Conservation (phyloP, 2,888 invertebrate species). For the Meteorus colon region DNA sequence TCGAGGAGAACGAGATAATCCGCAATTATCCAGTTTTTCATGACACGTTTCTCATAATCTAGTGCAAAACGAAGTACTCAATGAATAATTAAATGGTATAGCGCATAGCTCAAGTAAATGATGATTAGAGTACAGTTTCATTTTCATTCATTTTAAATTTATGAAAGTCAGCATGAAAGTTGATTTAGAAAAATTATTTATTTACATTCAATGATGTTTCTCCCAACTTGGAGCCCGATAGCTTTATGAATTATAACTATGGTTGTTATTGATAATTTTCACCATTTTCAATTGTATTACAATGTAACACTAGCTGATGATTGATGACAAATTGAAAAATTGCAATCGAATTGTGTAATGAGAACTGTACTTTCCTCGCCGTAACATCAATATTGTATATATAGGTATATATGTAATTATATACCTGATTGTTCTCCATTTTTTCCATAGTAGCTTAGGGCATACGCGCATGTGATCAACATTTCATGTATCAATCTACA, state of each 20-base stretch:
- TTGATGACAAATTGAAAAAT: not conserved
- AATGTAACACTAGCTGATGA: not conserved
- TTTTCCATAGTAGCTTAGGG: not conserved
- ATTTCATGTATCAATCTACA: not conserved
- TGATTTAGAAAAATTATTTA: not conserved
- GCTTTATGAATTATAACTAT: not conserved
- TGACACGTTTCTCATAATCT: not conserved
- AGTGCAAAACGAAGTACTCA: slow-evolving; percentile 1
- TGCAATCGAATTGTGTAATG: not conserved
- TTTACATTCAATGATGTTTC: not conserved
- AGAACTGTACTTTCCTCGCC: not conserved
- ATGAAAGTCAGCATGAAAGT: not conserved
- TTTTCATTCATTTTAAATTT: not conserved
- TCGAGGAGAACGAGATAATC: not conserved
- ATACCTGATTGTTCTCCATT: not conserved
- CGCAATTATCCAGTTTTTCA: not conserved
- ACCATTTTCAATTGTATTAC: not conserved
- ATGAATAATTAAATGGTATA: not conserved
- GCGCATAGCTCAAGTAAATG: slow-evolving; percentile 6
- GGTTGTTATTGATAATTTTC: not conserved
- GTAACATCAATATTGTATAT: slow-evolving; percentile 3
- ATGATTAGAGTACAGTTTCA: not conserved
- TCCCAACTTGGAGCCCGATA: not conserved
- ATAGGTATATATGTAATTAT: slow-evolving; percentile 2
- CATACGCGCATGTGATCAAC: not conserved